Base-by-base conservation (phyloP, 2,888 invertebrate species). In the Drosophila limbata region DNA sequence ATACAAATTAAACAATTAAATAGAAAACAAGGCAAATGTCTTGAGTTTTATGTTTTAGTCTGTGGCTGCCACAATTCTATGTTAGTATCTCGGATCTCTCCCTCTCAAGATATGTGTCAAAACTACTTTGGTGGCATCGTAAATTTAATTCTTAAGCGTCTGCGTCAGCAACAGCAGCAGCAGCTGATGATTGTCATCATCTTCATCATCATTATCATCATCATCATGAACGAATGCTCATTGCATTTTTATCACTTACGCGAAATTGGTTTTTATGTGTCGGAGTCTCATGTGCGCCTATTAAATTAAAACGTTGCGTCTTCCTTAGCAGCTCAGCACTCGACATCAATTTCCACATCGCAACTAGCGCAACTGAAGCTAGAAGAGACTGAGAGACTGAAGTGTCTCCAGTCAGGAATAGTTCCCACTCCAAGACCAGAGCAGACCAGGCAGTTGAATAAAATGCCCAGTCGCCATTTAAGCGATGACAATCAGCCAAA, bases 221-320 rank as follows among this genome's bases (percentile, higher is more conserved):
- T 48, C 35, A 50, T 57, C 50, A 31, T 44, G 70, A 53, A 60
- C 71, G 79, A 79, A 76, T 77, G 71, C 83, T 87, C 79, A 86
- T 86, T 86, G 88, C 85, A 87, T 83, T 86, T 86, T 86, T 87
- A 86, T 86, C 85, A 87, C 88, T 86, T 86, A 75, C 85, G 85
- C 85, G 83, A 86, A 86, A 86, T 87, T 87, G 85, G 88, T 81
- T 86, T 87, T 86, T 87, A 86, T 86, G 88, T 69, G 68, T 51
- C 66, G 69, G 63, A 35, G 86, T 55, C 84, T 79, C 77, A 78
- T 77, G 73, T 77, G 81, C 82, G 84, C 84, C 84, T 84, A 85
- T 85, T 82, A 87, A 87, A 78, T 87, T 81, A 87, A 82, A 84
- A 76, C 80, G 80, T 50, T 69, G 62, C 72, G 57, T 65, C 81